phyloP scores from a whole-genome alignment of 2,888 invertebrate species.

The Luffia ferchaultella region DNA sequence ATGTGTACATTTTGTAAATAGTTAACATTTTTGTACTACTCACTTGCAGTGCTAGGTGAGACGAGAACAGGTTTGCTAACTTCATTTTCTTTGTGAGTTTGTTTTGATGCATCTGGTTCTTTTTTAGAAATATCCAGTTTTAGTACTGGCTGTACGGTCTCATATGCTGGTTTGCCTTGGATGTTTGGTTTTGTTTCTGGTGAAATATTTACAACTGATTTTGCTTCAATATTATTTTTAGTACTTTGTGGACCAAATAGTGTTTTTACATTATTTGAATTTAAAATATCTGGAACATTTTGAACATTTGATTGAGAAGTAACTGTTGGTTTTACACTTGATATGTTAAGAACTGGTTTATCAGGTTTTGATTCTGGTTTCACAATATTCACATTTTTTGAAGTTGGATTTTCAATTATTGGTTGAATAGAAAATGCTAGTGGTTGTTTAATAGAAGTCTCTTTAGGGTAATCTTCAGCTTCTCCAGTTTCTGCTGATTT shows the following conservation, averaged over 20 bases:
- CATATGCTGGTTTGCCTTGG: constrained; percentile 17
- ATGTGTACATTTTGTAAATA: too few relatives aligned
- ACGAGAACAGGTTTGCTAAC: too few relatives aligned
- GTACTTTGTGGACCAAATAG: constrained; percentile 15
- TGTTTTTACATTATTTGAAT: neutral
- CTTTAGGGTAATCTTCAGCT: constrained; percentile 20
- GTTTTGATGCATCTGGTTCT: too few relatives aligned
- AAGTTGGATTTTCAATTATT: neutral
- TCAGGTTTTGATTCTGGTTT: constrained; percentile 18
- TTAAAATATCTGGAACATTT: constrained; percentile 20
- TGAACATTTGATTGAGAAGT: constrained; percentile 21
- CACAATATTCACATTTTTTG: neutral
- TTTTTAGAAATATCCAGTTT: too few relatives aligned
- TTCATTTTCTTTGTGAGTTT: too few relatives aligned
- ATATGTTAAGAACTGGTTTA: constrained; percentile 34
- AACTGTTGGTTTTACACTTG: constrained; percentile 28
- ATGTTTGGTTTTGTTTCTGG: neutral
- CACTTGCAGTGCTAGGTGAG: too few relatives aligned
- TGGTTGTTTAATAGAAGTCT: neutral
- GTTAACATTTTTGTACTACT: too few relatives aligned
- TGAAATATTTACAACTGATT: constrained; percentile 20
- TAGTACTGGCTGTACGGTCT: constrained; percentile 16
- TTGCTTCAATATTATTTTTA: constrained; percentile 26
- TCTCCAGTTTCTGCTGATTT: constrained; percentile 47
- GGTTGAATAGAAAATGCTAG: neutral